Evolutionary conservation across 1,140 invertebrate species (phyloP).

Genomic region (Formica selysi): DNA sequence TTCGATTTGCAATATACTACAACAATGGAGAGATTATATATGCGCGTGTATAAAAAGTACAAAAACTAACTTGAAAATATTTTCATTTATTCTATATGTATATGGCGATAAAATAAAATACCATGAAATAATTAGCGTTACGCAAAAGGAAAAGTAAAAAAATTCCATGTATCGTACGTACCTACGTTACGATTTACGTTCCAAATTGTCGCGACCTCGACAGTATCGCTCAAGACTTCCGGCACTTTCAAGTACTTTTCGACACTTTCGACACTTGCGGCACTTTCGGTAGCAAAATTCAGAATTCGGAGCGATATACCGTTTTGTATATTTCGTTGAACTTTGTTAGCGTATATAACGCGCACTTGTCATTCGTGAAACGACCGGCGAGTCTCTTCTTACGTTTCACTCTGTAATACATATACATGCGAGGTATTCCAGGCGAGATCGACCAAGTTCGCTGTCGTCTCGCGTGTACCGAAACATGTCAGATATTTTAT

Average conservation of each 20-base stretch:
- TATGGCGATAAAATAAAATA: neutral
- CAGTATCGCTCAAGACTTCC: slow-evolving; percentile 10
- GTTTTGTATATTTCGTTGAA: neutral
- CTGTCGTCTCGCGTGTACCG: slow-evolving; percentile 4
- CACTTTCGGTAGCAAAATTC: slow-evolving; percentile 21
- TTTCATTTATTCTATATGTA: neutral
- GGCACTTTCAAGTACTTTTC: slow-evolving; percentile 18
- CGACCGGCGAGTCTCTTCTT: slow-evolving; percentile 2
- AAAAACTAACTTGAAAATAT: neutral
- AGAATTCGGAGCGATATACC: neutral
- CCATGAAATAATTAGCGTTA: neutral
- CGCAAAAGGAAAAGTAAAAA: neutral
- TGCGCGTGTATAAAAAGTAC: neutral
- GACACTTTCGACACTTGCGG: slow-evolving; percentile 23
- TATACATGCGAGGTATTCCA: neutral
- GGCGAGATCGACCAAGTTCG: slow-evolving; percentile 1
- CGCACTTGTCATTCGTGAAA: neutral
- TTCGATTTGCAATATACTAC: neutral
- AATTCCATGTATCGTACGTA: neutral
- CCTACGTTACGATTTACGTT: slow-evolving; percentile 19
- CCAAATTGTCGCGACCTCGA: neutral
- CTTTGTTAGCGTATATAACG: neutral
- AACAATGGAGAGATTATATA: neutral
- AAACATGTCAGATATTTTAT: slow-evolving; percentile 20
- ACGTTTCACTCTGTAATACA: slow-evolving; percentile 8